Conservation (phyloP, 2,888 invertebrate genomes). For the Plutella xylostella region DNA sequence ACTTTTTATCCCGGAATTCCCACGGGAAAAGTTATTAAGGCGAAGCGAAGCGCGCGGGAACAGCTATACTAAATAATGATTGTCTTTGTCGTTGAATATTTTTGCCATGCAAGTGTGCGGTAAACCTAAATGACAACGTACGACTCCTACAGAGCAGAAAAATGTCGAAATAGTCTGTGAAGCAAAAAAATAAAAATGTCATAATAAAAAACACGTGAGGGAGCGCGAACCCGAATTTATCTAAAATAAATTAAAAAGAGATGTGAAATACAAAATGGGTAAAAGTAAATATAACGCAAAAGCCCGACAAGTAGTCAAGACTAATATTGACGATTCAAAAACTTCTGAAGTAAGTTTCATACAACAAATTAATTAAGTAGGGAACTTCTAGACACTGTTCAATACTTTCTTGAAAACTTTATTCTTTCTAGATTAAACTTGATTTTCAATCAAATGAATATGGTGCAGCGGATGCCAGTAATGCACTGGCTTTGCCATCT, state of each 20-base stretch:
- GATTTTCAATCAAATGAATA: conserved; percentile 71
- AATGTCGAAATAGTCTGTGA: too few species aligned
- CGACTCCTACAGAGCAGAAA: neutral
- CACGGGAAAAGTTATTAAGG: too few species aligned
- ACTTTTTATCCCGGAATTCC: too few species aligned
- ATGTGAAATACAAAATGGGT: too few species aligned
- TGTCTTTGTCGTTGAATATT: neutral
- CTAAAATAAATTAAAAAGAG: too few species aligned
- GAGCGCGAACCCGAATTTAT: neutral
- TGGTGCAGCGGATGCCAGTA: conserved; percentile 76
- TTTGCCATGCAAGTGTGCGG: neutral
- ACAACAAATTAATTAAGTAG: neutral
- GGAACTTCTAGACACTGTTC: neutral
- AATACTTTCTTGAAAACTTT: neutral
- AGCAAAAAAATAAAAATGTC: conserved; percentile 26
- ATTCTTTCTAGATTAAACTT: conserved; percentile 69
- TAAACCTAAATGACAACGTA: neutral
- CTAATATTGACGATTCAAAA: conserved; percentile 76
- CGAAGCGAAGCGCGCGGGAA: too few species aligned
- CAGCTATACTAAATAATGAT: too few species aligned
- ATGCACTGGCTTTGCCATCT: conserved; percentile 85
- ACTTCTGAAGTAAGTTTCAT: conserved; percentile 72
- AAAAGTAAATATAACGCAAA: conserved; percentile 82
- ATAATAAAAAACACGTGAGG: conserved; percentile 40
- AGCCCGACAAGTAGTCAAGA: conserved; percentile 76